Percentiles rank a stretch among this genome's conserved stretches.
Conservation (phyloP, 2,113 vertebrate genomes). For the Charina bottae region DNA sequence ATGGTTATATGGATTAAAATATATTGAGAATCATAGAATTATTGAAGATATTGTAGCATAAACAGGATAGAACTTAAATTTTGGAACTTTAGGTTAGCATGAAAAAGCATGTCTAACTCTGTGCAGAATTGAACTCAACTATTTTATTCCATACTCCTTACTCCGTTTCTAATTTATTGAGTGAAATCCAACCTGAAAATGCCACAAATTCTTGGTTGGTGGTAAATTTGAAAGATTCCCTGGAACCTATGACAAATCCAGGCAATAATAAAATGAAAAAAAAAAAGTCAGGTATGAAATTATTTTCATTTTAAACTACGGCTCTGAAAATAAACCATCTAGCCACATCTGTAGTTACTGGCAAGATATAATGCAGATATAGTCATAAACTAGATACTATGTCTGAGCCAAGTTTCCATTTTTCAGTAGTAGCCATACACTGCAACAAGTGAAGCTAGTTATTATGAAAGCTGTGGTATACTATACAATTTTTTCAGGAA, state of each 20-base stretch:
- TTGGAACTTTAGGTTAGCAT: neutral
- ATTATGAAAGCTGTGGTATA: neutral
- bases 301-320: neutral
- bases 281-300: neutral
- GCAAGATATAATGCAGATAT: neutral
- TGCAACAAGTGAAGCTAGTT: neutral
- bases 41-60: neutral
- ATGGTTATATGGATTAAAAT: neutral
- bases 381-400: neutral
- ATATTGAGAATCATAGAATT: neutral
- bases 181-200: neutral
- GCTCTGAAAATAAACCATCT: neutral
- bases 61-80: neutral
- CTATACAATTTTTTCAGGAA: neutral
- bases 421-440: neutral
- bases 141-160: neutral
- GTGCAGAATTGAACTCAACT: neutral
- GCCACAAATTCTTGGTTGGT: neutral
- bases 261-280: neutral
- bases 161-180: neutral
- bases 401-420: neutral
- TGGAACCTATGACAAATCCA: neutral
- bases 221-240: neutral
- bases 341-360: neutral
- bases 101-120: neutral